A percentile compares a stretch with the other conserved stretches of the same genome.
Conservation (phyloP, 2,888 invertebrate species). For the Sesia apiformis region DNA sequence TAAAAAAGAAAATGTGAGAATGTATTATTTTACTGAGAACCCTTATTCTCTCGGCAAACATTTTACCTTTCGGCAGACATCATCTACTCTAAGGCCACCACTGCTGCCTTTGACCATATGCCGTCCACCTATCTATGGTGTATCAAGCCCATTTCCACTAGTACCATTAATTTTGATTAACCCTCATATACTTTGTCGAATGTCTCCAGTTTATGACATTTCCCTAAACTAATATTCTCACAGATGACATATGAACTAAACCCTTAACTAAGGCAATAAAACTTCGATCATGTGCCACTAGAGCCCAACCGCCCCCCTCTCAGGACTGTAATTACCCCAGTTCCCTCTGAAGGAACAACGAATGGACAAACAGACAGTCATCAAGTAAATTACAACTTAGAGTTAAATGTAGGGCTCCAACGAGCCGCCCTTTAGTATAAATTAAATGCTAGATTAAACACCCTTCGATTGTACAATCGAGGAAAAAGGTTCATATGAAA, state of each 20-base stretch:
- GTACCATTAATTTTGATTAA: too few relatives aligned
- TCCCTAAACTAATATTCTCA: too few relatives aligned
- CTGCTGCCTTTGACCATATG: too few relatives aligned
- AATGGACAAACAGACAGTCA: conserved; percentile 4
- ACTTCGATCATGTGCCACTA: neutral
- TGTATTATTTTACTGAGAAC: too few relatives aligned
- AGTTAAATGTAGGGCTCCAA: conserved; percentile 2
- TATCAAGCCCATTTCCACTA: too few relatives aligned
- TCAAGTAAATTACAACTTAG: conserved; percentile 7
- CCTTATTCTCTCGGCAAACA: too few relatives aligned
- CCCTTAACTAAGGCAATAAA: neutral
- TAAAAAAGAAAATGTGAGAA: too few relatives aligned
- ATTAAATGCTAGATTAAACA: conserved; percentile 5
- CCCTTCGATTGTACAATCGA: neutral
- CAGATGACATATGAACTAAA: neutral
- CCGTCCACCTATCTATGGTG: too few relatives aligned
- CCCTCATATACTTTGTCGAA: too few relatives aligned
- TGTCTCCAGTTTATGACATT: too few relatives aligned
- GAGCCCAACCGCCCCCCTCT: neutral
- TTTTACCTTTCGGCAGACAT: too few relatives aligned
- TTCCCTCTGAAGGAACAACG: conserved; percentile 3
- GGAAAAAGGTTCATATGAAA: neutral
- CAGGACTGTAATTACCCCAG: conserved; percentile 3
- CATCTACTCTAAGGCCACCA: too few relatives aligned
- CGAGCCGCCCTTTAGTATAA: conserved; percentile 6